Percentiles rank a stretch among this genome's conserved stretches.
Conservation (phyloP, 1,140 invertebrate species). For the Dendrolimus kikuchii region DNA sequence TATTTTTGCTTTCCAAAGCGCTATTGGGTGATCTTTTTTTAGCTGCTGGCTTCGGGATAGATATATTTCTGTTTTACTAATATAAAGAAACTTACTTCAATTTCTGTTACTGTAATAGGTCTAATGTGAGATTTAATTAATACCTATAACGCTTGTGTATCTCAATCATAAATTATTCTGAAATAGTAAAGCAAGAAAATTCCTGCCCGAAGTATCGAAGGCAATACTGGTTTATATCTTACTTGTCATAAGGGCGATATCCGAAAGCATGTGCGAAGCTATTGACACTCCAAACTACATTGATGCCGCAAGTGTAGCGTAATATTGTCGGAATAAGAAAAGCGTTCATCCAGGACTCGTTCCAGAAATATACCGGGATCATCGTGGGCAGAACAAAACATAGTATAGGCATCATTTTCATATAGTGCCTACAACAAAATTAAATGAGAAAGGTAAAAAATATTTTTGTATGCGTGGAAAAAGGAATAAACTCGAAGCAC, state of each 20-base stretch:
- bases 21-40: too few species aligned
- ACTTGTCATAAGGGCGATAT: conserved; percentile 82
- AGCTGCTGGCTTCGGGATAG: too few species aligned
- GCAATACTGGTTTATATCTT: conserved; percentile 28
- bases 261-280: conserved; percentile 83
- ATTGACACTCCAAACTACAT: conserved; percentile 86
- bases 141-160: too few species aligned
- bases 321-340: conserved; percentile 77
- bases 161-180: too few species aligned
- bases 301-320: conserved; percentile 77
- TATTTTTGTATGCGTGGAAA: neutral
- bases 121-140: too few species aligned
- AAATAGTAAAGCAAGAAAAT: too few species aligned
- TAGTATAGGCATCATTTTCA: conserved; percentile 77
- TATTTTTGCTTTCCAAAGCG: too few species aligned
- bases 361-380: conserved; percentile 82
- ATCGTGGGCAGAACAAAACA: conserved; percentile 84
- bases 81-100: too few species aligned
- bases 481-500: too few species aligned
- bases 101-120: too few species aligned
- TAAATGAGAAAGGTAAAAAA: conserved; percentile 4
- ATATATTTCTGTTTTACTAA: too few species aligned
- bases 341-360: conserved; percentile 75
- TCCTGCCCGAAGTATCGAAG: too few species aligned
- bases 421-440: conserved; percentile 75